These are phyloP conservation scores for Silurus lanzhouensis DNA, from an alignment of 2,797 vertebrate species.

Conservation along the genomic window DNA sequence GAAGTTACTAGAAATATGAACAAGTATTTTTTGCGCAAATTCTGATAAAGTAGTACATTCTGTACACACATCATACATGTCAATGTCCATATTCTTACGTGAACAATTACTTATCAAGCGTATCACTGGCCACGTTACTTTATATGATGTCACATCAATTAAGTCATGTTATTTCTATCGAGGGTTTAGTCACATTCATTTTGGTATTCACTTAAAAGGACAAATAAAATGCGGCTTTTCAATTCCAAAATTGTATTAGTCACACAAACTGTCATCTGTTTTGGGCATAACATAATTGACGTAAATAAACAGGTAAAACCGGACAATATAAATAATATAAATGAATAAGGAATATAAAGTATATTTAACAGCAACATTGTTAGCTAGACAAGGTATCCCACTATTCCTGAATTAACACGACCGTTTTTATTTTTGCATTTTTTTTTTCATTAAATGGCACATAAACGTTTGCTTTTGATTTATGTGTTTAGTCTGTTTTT, in stretches of 20 bases:
- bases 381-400: background rate
- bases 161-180: background rate
- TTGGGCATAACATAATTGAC: too few species aligned
- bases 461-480: too few species aligned
- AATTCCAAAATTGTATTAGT: too few species aligned
- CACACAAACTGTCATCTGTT: too few species aligned
- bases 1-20: background rate
- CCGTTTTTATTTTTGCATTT: background rate
- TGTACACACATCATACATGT: too few species aligned
- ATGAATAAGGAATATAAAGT: too few species aligned
- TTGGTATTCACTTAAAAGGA: background rate
- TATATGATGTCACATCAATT: background rate
- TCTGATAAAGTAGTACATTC: too few species aligned
- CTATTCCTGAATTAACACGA: background rate
- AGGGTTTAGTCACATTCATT: background rate
- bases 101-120: background rate
- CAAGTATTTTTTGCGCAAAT: background rate
- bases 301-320: too few species aligned
- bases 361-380: too few species aligned
- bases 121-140: background rate
- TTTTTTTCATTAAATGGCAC: background rate
- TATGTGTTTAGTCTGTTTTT: too few species aligned
- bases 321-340: too few species aligned
- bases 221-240: too few species aligned
- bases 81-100: background rate